Percentiles rank a stretch among this genome's conserved stretches.
Evolutionary conservation across 1,140 invertebrate species (phyloP).

Genomic region (Popillia japonica): DNA sequence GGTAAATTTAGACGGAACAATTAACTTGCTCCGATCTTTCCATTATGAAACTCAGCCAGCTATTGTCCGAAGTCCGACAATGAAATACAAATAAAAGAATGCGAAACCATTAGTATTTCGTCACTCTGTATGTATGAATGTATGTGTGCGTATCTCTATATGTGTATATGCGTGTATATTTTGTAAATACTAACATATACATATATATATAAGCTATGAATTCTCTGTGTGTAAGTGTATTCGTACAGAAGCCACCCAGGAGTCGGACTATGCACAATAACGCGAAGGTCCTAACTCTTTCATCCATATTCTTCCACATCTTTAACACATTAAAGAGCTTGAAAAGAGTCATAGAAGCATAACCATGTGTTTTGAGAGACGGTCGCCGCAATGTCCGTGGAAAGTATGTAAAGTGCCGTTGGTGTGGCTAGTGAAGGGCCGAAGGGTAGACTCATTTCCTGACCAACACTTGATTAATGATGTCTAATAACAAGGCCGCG

Average conservation of each 20-base stretch:
- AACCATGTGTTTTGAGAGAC: conserved; percentile 55
- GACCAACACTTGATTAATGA: conserved; percentile 61
- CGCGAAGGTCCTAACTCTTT: conserved; percentile 16
- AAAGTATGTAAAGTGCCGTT: conserved; percentile 57
- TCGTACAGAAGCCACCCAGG: conserved; percentile 43
- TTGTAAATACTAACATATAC: not conserved
- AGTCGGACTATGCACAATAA: conserved; percentile 40
- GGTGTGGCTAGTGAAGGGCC: conserved; percentile 55
- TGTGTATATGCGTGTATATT: too few relatives aligned
- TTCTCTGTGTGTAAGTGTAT: conserved; percentile 16
- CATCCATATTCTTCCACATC: conserved; percentile 43
- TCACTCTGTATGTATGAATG: not conserved
- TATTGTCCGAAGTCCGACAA: conserved; percentile 26
- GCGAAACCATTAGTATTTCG: conserved; percentile 26
- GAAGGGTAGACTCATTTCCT: conserved; percentile 61
- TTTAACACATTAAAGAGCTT: conserved; percentile 49
- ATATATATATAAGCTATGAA: not conserved
- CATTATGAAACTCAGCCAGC: conserved; percentile 8
- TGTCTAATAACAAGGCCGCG: conserved; percentile 59
- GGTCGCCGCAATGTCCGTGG: conserved; percentile 52
- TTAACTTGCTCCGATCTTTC: conserved; percentile 26
- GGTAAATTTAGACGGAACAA: conserved; percentile 23
- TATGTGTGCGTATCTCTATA: not conserved
- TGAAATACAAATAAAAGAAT: conserved; percentile 35
- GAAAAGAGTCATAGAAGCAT: conserved; percentile 39